A percentile compares a stretch with the other conserved stretches of the same genome.
phyloP scores from a whole-genome alignment of 2,797 vertebrate genomes.

The Propithecus perrieri region DNA sequence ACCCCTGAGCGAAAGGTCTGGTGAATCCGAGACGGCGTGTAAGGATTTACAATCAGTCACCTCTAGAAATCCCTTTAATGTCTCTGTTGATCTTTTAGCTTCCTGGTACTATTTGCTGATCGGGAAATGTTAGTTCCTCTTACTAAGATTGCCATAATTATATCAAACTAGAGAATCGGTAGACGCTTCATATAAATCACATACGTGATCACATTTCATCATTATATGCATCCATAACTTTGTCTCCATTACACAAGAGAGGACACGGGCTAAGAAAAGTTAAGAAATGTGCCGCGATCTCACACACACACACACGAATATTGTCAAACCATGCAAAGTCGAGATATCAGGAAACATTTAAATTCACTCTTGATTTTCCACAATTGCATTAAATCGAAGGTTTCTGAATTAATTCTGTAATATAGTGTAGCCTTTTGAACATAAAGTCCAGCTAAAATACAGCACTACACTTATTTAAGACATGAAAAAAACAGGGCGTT shows the following conservation, averaged over 20 bases:
- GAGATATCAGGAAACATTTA: background rate
- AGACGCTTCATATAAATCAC: background rate
- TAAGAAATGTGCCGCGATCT: background rate
- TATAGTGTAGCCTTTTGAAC: background rate
- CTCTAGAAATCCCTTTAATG: no score
- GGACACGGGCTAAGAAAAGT: background rate
- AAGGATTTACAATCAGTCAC: no score
- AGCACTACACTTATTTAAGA: background rate
- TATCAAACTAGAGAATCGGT: background rate
- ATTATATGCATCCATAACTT: background rate
- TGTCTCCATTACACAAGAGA: background rate
- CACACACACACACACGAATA: background rate
- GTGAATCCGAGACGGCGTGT: no score
- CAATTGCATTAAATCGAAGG: background rate
- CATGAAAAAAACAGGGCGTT: background rate
- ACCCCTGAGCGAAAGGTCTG: background rate
- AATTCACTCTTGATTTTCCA: background rate
- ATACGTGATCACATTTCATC: background rate
- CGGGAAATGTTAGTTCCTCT: background rate
- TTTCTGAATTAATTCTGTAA: background rate
- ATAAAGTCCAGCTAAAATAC: background rate
- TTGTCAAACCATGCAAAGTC: background rate
- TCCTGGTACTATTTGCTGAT: background rate
- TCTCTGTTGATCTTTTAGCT: background rate
- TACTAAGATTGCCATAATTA: background rate